These are phyloP conservation scores for Palythoa heliodiscus DNA, from an alignment of 92 coral and sea anemone genomes.

Conservation along the genomic window DNA sequence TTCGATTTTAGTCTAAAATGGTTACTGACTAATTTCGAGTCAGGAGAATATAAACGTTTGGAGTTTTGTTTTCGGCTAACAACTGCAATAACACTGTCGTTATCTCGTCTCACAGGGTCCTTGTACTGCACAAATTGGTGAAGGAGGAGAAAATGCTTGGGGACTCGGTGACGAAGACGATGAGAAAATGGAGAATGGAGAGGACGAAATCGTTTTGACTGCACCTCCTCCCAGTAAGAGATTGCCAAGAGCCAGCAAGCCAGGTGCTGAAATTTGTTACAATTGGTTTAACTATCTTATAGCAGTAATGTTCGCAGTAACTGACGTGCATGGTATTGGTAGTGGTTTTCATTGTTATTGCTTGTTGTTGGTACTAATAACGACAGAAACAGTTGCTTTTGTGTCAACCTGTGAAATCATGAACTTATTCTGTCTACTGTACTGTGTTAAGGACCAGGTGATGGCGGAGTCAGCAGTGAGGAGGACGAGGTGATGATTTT, in stretches of 20 bases:
- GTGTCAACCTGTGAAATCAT: background rate
- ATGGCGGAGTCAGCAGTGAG: slow-evolving; percentile 3
- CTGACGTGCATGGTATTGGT: no score
- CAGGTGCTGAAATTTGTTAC: background rate
- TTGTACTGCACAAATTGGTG: slow-evolving; percentile 91
- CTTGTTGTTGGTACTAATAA: background rate
- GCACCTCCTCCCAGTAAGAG: background rate
- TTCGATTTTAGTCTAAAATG: no score
- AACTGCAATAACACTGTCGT: background rate
- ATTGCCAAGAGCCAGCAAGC: background rate
- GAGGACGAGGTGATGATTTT: slow-evolving; percentile 7
- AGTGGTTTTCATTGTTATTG: background rate
- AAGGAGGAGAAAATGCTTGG: slow-evolving; percentile 89
- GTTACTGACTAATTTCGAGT: no score
- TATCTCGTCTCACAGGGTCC: slow-evolving; percentile 67
- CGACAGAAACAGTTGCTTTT: background rate
- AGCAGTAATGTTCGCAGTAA: no score
- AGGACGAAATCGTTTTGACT: slow-evolving; percentile 23
- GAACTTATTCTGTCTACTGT: background rate
- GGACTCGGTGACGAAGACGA: slow-evolving; percentile 56
- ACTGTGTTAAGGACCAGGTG: background rate
- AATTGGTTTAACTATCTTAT: background rate
- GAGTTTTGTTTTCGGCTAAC: no score
- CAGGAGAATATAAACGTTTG: no score
- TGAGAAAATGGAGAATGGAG: slow-evolving; percentile 56